Percentiles rank a stretch among this genome's conserved stretches.
Conservation (phyloP, 2,797 vertebrate species). For the Lepilemur ruficaudatus region DNA sequence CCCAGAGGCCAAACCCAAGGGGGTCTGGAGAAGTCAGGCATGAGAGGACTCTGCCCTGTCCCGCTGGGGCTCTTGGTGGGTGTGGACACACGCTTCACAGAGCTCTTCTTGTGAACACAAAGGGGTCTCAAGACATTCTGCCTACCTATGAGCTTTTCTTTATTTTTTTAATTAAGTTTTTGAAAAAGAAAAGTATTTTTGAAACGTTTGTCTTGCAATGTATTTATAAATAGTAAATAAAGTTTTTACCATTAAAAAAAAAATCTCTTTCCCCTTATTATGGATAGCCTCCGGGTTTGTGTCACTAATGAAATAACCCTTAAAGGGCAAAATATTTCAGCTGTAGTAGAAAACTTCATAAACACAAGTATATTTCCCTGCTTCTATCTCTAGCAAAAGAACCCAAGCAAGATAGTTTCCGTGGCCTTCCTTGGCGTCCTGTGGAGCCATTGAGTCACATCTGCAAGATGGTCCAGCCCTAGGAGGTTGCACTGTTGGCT, state of each 20-base stretch:
- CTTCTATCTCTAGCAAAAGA: background rate
- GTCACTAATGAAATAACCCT: background rate
- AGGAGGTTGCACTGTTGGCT: too few species aligned
- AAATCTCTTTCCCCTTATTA: background rate
- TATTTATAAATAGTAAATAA: conserved; percentile 75
- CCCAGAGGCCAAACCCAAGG: background rate
- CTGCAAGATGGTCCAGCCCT: too few species aligned
- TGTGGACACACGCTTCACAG: background rate
- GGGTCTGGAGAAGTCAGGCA: background rate
- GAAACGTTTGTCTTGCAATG: conserved; percentile 61
- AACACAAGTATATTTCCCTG: background rate
- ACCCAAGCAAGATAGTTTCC: background rate
- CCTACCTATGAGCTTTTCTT: conserved; percentile 63
- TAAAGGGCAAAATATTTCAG: background rate
- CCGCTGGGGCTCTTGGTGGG: background rate
- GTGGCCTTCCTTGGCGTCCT: background rate
- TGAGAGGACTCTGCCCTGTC: background rate
- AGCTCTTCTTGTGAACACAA: conserved; percentile 26
- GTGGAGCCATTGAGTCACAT: rapidly evolving
- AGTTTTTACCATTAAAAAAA: conserved; percentile 62
- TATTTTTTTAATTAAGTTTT: conserved; percentile 70
- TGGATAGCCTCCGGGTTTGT: background rate
- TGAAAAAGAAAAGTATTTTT: conserved; percentile 66
- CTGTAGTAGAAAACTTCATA: background rate
- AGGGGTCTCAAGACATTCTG: background rate